phyloP scores from a whole-genome alignment of 2,797 vertebrate species.

The Coccyzus lansbergi region DNA sequence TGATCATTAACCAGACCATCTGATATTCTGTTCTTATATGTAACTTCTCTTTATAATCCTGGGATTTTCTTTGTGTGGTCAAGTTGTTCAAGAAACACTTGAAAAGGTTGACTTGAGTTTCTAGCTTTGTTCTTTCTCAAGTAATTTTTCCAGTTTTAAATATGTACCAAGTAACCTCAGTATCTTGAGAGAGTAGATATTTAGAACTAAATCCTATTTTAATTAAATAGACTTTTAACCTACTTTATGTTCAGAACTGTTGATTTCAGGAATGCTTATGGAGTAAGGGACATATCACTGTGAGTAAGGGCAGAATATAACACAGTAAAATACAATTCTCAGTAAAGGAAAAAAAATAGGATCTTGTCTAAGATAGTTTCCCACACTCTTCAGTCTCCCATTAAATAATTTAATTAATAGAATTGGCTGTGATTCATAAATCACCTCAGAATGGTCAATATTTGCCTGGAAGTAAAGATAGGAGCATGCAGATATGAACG shows the following conservation, averaged over 20 bases:
- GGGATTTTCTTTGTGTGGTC: neutral
- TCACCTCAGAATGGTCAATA: neutral
- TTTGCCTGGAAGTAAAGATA: neutral
- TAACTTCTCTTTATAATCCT: neutral
- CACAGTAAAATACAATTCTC: neutral
- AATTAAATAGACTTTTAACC: neutral
- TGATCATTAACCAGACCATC: neutral
- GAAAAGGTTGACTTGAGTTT: neutral
- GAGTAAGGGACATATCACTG: neutral
- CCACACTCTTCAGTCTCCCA: neutral
- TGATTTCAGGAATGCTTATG: neutral
- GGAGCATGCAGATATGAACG: neutral
- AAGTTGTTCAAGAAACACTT: neutral
- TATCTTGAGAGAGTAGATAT: neutral
- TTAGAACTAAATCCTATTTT: neutral
- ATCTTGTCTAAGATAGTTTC: neutral
- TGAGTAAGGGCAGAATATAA: neutral
- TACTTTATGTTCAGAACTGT: neutral
- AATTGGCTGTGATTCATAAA: neutral
- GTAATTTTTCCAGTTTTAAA: neutral
- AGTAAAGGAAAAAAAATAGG: neutral
- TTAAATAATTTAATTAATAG: neutral
- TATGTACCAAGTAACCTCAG: neutral
- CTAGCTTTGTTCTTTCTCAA: neutral
- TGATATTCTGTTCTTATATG: neutral